These are phyloP conservation scores for Leptura quadrifasciata DNA, from an alignment of 2,888 invertebrate species.

Conservation along the genomic window DNA sequence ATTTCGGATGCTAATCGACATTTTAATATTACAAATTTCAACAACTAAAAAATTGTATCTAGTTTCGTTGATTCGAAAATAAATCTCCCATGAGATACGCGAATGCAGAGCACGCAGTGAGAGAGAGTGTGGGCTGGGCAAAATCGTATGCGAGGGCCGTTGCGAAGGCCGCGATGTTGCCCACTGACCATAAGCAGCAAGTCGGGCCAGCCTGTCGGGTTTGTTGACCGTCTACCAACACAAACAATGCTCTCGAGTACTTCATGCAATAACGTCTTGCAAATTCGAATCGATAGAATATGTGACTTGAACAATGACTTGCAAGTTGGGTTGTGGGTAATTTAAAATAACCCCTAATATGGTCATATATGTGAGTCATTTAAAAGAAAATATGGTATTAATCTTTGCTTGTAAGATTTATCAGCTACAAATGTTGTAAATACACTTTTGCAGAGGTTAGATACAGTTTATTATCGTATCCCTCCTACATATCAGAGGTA, in stretches of 20 bases:
- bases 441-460: too few species aligned
- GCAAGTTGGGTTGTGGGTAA: neutral
- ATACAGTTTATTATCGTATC: too few species aligned
- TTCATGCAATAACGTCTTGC: constrained; percentile 18
- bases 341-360: neutral
- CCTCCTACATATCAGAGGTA: too few species aligned
- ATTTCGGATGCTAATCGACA: too few species aligned
- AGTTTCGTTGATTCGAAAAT: neutral
- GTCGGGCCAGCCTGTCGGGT: constrained; percentile 23
- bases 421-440: too few species aligned
- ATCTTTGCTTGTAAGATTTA: too few species aligned
- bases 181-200: constrained; percentile 43
- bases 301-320: constrained; percentile 3
- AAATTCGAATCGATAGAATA: constrained; percentile 9
- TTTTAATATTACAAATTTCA: neutral
- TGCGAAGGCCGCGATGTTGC: constrained; percentile 41
- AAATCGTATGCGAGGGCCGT: constrained; percentile 34
- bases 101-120: constrained; percentile 50
- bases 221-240: constrained; percentile 37
- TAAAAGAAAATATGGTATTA: too few species aligned
- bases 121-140: constrained; percentile 20
- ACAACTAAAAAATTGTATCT: neutral
- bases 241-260: constrained; percentile 10
- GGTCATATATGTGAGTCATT: too few species aligned
- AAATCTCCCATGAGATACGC: constrained; percentile 1